These are phyloP conservation scores for Urocyon cinereoargenteus DNA, from an alignment of 2,797 vertebrate genomes.

Conservation along the genomic window DNA sequence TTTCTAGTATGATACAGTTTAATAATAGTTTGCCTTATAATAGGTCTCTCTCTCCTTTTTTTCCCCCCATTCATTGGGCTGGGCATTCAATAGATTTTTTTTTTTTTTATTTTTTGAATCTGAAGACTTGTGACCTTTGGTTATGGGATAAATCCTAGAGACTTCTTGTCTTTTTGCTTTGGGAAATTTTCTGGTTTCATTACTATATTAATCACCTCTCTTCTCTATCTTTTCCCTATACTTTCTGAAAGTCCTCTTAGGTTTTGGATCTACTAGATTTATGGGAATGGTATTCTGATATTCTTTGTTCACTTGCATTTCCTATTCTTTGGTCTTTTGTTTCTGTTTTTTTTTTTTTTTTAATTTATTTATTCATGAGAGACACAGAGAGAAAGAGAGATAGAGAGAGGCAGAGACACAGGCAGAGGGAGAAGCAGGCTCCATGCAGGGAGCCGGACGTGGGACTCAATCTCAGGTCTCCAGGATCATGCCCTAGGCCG, in stretches of 20 bases:
- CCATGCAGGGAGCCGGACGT: too few species aligned
- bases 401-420: too few species aligned
- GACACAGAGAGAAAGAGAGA: too few species aligned
- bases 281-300: background rate
- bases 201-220: conserved; percentile 32
- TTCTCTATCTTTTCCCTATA: background rate
- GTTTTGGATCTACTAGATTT: background rate
- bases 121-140: background rate
- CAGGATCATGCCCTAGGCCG: too few species aligned
- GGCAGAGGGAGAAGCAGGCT: too few species aligned
- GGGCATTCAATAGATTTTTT: background rate
- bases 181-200: background rate
- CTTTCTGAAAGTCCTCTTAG: background rate
- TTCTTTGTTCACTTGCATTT: background rate
- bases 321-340: background rate
- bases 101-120: background rate
- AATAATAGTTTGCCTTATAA: background rate
- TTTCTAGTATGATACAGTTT: background rate
- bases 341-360: background rate
- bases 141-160: background rate
- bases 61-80: background rate
- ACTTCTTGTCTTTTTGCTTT: conserved; percentile 5
- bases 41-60: background rate
- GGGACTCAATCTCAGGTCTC: too few species aligned
- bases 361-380: too few species aligned